Conservation (phyloP, 1,140 invertebrate species). For the Steinernema feltiae region DNA sequence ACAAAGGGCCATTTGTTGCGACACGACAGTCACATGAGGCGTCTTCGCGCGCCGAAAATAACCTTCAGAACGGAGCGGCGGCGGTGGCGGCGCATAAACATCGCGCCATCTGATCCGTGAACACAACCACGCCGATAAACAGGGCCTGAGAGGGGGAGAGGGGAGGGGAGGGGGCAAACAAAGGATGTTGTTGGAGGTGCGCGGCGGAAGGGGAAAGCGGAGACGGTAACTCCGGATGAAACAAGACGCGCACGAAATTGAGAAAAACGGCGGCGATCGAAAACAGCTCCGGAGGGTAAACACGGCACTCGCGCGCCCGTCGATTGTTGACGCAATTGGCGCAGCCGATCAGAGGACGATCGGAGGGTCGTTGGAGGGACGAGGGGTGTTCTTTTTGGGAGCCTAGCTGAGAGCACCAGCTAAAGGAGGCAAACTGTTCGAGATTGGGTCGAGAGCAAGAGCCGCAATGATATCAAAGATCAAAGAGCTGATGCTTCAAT, state of each 20-base stretch:
- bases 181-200: background rate
- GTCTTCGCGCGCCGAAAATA: background rate
- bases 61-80: background rate
- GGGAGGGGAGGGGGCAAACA: too few species aligned
- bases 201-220: background rate
- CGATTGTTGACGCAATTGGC: slow-evolving; percentile 5
- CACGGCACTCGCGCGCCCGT: background rate
- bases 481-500: too few species aligned
- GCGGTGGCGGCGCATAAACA: background rate
- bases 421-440: too few species aligned
- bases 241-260: background rate
- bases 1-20: slow-evolving; percentile 11
- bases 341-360: background rate
- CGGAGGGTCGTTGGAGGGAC: too few species aligned
- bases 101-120: slow-evolving; percentile 14
- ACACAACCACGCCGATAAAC: background rate
- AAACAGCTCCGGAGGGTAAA: slow-evolving; percentile 2
- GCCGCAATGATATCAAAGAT: too few species aligned
- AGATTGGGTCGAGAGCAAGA: too few species aligned
- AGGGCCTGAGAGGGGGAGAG: background rate
- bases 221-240: slow-evolving; percentile 1
- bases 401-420: too few species aligned
- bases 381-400: too few species aligned
- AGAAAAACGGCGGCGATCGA: background rate
- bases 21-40: slow-evolving; percentile 3